Percentiles rank a stretch among this genome's conserved stretches.
These are phyloP conservation scores for Nineta flava DNA, from an alignment of 2,888 invertebrate species.

Conservation along the genomic window DNA sequence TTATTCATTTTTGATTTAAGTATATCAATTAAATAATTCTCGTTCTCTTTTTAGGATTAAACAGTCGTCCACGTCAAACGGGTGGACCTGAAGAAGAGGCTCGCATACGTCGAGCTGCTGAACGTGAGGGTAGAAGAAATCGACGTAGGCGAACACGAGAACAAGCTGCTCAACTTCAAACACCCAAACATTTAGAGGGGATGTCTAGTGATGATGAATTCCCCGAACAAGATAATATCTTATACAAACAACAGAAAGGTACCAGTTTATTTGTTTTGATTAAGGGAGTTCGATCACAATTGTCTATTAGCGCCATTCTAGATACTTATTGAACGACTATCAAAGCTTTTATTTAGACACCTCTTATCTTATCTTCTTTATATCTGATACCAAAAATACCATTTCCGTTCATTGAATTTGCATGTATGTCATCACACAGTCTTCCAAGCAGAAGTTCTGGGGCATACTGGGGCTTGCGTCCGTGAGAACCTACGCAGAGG, in stretches of 20 bases:
- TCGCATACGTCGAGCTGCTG: slow-evolving; percentile 67
- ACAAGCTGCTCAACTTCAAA: slow-evolving; percentile 30
- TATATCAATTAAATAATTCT: background rate
- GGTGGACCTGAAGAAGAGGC: slow-evolving; percentile 34
- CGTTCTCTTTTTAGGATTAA: background rate
- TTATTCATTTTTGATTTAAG: background rate
- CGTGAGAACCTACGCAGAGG: too few species aligned
- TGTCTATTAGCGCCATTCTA: too few species aligned
- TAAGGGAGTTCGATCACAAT: background rate
- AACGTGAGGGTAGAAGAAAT: slow-evolving; percentile 83
- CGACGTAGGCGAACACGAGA: slow-evolving; percentile 68
- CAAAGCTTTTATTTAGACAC: too few species aligned
- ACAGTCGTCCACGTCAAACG: slow-evolving; percentile 19
- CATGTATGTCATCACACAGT: too few species aligned
- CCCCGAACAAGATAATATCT: slow-evolving; percentile 59
- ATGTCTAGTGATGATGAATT: slow-evolving; percentile 96
- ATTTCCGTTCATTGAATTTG: too few species aligned
- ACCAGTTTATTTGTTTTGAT: background rate
- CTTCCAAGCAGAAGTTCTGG: too few species aligned
- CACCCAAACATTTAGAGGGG: slow-evolving; percentile 65
- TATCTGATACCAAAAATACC: too few species aligned
- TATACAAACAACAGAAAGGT: slow-evolving; percentile 41
- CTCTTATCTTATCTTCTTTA: too few species aligned
- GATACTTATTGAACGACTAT: too few species aligned
- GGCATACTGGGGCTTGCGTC: too few species aligned